Evolutionary conservation across 2,888 invertebrate genomes (phyloP), one percentile per base, ranked within the genome.

Genomic region (Mythimna impura): DNA sequence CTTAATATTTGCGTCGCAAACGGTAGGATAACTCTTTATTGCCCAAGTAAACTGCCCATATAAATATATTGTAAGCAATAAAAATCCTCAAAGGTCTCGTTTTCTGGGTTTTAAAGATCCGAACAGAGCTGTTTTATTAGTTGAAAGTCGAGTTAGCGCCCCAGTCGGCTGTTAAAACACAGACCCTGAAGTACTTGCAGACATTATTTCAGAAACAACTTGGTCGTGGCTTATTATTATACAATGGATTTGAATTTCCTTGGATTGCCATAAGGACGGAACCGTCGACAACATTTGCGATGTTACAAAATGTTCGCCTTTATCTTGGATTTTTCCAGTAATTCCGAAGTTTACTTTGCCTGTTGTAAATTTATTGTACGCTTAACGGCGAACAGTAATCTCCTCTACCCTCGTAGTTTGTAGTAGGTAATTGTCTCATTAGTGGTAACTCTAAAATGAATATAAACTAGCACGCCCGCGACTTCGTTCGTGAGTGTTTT

Each of bases 121-220:
- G 50, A 79, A 71, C 66, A 58, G 66, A 70, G 61, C 72, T 71
- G 65, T 76, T 86, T 85, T 78, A 85, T 86, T 84, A 81, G 71
- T 85, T 73, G 57, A 68, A 72, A 82, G 54, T 65, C 73, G 73
- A 85, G 77, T 80, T 73, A 69, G 69, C 80, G 66, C 66, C 66
- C 74, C 64, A 62, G 60, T 70, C 80, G 68, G 68, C 78, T 81
- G 84, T 84, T 86, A 84, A 83, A 86, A 80, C 80, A 82, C 65
- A 81, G 71, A 84, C 76, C 78, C 69, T 57, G 61, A 52, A 69
- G 68, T 83, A 73, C 79, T 83, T 43, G 55, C 54, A 69, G 72
- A 72, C 69, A 75, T 87, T 78, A 85, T 77, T 79, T 67, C 65
- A 64, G 63, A 73, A 73, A 78, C 81, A 85, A 83, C 69, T 83